Base-by-base conservation (phyloP, 2,797 vertebrate species). In the Microhierax caerulescens region DNA sequence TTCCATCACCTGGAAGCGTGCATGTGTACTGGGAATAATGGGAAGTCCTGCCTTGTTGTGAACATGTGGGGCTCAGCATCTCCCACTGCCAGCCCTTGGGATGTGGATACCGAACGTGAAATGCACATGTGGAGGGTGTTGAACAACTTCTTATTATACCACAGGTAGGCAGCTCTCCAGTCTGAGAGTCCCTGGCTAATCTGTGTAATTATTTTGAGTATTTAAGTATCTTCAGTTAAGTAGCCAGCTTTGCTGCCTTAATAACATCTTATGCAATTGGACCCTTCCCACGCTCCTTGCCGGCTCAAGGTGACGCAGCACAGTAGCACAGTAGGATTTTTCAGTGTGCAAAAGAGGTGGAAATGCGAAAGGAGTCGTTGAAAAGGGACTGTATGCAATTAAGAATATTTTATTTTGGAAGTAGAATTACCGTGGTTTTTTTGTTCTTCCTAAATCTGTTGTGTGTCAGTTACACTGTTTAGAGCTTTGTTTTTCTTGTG, bases 141-240 rank as follows among this genome's bases (percentile, higher is more conserved):
- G 91, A 36, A 1, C 41, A 43, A 9, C 54, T 63, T 41, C 25
- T 64, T 28, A 4, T 41, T 65, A 25, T 0, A 2, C 80, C 81
- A 8, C 34, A 88, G 92, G 72, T 60, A 36, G 27, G 81, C 72
- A 85, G 34, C 14, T 2, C 67, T 51, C 25, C 0, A n/a, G 27
- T 81, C 20, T 2, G 75, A 37, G 59, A 47, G 56, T 48, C 1
- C 1, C 72, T 91, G 90, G 48, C 69, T 96, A 93, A 94, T 91
- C 97, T 54, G 72, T 53, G 84, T 64, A 76, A 95, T 95, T 94
- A 95, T 83, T 95, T 57, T 30, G 88, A 86, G 94, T 94, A 63
- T 94, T 93, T 97, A 95, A 97, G 86, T 79, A 77, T 69, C 67
- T 93, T 60, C 82, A 53, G 91, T 80, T 97, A 96, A 96, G 93